These are phyloP conservation scores for Ailuropoda melanoleuca DNA, from an alignment of 2,113 vertebrate species.

Conservation along the genomic window DNA sequence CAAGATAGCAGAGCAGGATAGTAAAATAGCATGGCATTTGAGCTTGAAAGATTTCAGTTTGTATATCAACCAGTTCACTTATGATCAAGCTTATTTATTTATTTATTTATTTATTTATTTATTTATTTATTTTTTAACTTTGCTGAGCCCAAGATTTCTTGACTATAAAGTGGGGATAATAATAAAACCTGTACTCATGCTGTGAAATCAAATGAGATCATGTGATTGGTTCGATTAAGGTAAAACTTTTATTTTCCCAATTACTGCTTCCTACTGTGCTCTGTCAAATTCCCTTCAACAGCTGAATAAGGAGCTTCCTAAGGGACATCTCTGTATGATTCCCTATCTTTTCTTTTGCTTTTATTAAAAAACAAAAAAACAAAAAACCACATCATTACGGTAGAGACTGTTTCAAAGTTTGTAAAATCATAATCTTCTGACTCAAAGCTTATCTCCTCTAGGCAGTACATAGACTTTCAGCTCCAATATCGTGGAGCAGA, in stretches of 20 bases:
- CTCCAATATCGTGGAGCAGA: neutral
- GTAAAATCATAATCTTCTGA: neutral
- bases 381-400: neutral
- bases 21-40: neutral
- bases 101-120: too few relatives aligned
- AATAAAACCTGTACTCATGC: neutral
- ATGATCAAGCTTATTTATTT: neutral
- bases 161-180: neutral
- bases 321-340: neutral
- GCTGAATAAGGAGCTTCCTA: neutral
- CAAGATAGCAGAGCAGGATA: neutral
- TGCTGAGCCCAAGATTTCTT: neutral
- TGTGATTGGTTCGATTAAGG: neutral
- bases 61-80: neutral
- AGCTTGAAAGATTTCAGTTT: neutral
- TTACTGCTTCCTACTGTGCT: neutral
- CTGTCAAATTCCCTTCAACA: neutral
- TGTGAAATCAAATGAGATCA: neutral
- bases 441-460: neutral
- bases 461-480: neutral
- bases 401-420: neutral
- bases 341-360: neutral
- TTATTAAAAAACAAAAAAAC: neutral
- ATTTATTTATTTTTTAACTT: too few relatives aligned
- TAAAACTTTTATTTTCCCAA: neutral